Evolutionary conservation across 2,797 vertebrate species (phyloP).

Genomic region (Eospalax fontanierii): DNA sequence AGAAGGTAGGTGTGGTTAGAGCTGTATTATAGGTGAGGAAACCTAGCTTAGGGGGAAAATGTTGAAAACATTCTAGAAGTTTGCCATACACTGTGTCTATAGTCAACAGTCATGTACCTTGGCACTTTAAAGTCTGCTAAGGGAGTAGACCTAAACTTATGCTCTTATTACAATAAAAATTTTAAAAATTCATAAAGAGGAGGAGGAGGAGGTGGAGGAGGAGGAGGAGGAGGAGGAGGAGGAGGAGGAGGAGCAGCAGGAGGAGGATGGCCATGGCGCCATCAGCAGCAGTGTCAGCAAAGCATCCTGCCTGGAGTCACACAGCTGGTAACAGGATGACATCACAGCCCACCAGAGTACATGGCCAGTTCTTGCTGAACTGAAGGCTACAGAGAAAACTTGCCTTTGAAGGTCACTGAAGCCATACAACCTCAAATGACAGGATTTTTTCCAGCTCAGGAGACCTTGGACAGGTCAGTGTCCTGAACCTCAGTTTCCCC

Average conservation of each 20-base stretch:
- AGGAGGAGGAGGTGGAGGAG: background rate
- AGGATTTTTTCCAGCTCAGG: background rate
- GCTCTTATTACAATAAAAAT: too few relatives aligned
- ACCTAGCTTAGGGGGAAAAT: background rate
- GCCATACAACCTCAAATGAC: background rate
- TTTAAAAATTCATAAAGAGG: background rate
- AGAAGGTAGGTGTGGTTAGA: rapidly evolving
- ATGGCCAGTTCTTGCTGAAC: background rate
- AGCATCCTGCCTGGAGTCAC: too few relatives aligned
- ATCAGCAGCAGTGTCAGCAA: too few relatives aligned
- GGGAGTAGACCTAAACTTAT: background rate
- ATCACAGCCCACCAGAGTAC: background rate
- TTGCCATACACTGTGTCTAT: background rate
- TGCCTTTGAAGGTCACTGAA: background rate
- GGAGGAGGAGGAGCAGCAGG: background rate
- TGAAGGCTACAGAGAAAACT: background rate
- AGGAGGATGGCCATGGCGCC: too few relatives aligned
- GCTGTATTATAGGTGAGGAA: background rate
- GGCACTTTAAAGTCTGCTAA: background rate
- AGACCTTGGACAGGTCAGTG: background rate
- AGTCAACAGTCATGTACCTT: rapidly evolving
- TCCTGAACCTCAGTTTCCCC: background rate
- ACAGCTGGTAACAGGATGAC: background rate
- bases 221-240: too few relatives aligned
- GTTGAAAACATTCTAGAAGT: background rate